Evolutionary conservation across 2,888 invertebrate genomes (phyloP), one percentile per base, ranked within the genome.

Genomic region (Catocala nupta): DNA sequence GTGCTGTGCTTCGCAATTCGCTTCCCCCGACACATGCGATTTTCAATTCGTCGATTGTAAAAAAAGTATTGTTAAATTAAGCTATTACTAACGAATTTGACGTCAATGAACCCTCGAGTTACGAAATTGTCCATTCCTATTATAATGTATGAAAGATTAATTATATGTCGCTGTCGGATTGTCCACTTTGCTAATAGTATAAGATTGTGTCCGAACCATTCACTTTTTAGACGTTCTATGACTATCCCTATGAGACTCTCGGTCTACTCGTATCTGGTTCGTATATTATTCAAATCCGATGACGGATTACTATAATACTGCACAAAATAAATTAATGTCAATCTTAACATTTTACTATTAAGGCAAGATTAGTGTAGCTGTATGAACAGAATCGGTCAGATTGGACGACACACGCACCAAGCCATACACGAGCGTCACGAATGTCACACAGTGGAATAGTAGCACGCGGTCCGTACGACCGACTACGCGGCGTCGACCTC

Each of bases 331-430:
- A 83, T 77, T 81, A 80, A 85, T 82, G 86, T 89, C 88, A 89
- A 89, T 90, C 87, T 87, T 87, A 82, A 83, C 75, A 78, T 85
- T 87, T 81, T 87, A 87, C 77, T 85, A 80, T 78, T 90, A 90
- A 88, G 86, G 76, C 77, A 84, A 81, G 80, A 81, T 83, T 89
- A 90, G 87, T 68, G 82, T 90, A 89, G 86, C 77, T 80, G 72
- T 82, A 70, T 69, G 69, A 73, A 82, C 86, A 82, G 88, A 87
- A 84, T 78, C 73, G 86, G 82, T 88, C 87, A 88, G 87, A 87
- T 88, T 84, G 82, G 55, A 65, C 16, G 54, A 53, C 39, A 55
- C 25, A 25, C 25, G 1, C 25, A 25, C 25, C 25, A 25, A 25
- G 25, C 4, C 25, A 25, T 4, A 25, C 25, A 25, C 25, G 34